A percentile compares a stretch with the other conserved stretches of the same genome.
These are phyloP conservation scores for Erithacus rubecula DNA, from an alignment of 2,797 vertebrate genomes.

Conservation along the genomic window DNA sequence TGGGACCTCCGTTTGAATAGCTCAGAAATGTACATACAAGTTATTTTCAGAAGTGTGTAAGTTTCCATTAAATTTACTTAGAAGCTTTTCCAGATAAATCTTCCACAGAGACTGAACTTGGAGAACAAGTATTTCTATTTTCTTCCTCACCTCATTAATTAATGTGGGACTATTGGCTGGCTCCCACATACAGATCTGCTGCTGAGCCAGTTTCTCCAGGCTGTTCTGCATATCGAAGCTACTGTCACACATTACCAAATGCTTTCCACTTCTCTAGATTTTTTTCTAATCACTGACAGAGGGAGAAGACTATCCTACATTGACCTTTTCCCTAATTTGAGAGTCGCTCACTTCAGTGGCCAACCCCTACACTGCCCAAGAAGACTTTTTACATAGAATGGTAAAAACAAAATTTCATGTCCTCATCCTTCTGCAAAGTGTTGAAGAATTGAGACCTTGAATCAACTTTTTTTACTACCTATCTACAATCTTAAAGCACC, in stretches of 20 bases:
- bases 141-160: conserved; percentile 31
- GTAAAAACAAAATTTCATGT: not conserved
- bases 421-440: not conserved
- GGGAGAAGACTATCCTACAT: not conserved
- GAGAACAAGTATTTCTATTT: not conserved
- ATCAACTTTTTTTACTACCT: not conserved
- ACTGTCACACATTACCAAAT: not conserved
- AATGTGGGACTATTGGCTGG: not conserved
- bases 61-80: not conserved
- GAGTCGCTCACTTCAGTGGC: not conserved
- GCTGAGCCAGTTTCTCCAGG: not conserved
- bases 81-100: conserved; percentile 2
- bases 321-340: not conserved
- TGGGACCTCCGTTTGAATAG: not conserved
- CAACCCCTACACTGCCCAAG: not conserved
- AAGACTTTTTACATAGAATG: not conserved
- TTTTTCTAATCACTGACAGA: not conserved
- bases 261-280: not conserved
- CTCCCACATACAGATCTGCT: not conserved
- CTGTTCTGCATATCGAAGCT: not conserved
- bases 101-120: not conserved
- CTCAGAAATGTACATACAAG: not conserved
- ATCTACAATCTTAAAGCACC: not conserved
- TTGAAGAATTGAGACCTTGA: not conserved
- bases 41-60: not conserved